Conservation (phyloP, 2,113 vertebrate species). For the Microtus pennsylvanicus region DNA sequence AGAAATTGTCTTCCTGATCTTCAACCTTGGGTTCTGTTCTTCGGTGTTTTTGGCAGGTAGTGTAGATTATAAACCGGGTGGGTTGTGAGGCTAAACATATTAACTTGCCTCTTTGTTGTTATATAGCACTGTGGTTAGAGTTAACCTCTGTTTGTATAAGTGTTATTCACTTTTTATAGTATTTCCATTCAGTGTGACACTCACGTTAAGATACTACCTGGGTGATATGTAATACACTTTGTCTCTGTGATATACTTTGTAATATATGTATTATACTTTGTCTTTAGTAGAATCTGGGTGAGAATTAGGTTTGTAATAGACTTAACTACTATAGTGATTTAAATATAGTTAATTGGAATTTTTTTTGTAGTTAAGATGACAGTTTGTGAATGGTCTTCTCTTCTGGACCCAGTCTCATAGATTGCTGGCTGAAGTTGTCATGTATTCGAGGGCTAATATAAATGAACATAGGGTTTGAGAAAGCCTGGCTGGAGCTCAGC, state of each 20-base stretch:
- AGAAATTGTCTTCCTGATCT: background rate
- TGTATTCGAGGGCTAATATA: slow-evolving; percentile 67
- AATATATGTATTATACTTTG: background rate
- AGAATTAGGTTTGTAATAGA: background rate
- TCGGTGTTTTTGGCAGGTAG: background rate
- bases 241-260: background rate
- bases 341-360: slow-evolving; percentile 62
- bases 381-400: slow-evolving; percentile 52
- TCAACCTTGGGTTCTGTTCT: background rate
- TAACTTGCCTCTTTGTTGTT: slow-evolving; percentile 20
- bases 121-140: background rate
- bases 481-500: slow-evolving; percentile 72
- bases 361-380: slow-evolving; percentile 64
- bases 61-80: background rate
- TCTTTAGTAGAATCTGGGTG: background rate
- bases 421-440: slow-evolving; percentile 42
- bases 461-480: slow-evolving; percentile 54
- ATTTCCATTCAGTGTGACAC: background rate
- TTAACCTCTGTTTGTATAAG: background rate
- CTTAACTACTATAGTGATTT: slow-evolving; percentile 40
- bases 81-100: background rate
- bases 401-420: slow-evolving; percentile 34
- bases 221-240: background rate
- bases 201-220: background rate
- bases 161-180: background rate